Evolutionary conservation across 2,888 invertebrate genomes (phyloP).

Genomic region (Tubulanus polymorphus): DNA sequence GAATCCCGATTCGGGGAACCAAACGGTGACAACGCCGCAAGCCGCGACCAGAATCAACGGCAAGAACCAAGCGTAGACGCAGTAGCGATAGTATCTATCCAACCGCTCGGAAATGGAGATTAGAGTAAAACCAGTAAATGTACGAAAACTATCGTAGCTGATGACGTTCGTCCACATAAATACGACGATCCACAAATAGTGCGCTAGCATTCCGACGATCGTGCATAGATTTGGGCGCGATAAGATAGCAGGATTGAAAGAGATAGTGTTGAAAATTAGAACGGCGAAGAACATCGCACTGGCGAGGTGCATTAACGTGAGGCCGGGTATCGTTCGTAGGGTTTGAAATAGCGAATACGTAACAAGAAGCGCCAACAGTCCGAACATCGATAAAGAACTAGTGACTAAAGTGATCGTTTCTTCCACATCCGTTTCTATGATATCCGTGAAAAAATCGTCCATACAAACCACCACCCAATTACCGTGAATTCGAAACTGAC

Average conservation of each 20-base stretch:
- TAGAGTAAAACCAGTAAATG: background rate
- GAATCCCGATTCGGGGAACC: background rate
- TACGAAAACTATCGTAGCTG: background rate
- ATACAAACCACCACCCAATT: too few species aligned
- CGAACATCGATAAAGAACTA: background rate
- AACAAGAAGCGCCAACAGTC: background rate
- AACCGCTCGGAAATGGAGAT: background rate
- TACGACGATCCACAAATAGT: background rate
- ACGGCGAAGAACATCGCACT: background rate
- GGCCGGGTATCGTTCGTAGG: background rate
- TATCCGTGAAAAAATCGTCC: too few species aligned
- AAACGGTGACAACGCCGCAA: background rate
- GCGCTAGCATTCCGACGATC: background rate
- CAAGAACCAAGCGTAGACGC: background rate
- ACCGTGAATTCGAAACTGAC: too few species aligned
- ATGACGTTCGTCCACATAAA: background rate
- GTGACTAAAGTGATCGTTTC: too few species aligned
- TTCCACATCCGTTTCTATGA: too few species aligned
- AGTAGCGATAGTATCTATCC: too few species aligned
- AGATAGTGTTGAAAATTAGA: background rate
- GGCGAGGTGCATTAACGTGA: background rate
- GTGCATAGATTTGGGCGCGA: background rate
- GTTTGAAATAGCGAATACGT: background rate
- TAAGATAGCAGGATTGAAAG: background rate
- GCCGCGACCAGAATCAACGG: background rate